Conservation (phyloP, 2,797 vertebrate species). For the Parotocinclus haroldoi region DNA sequence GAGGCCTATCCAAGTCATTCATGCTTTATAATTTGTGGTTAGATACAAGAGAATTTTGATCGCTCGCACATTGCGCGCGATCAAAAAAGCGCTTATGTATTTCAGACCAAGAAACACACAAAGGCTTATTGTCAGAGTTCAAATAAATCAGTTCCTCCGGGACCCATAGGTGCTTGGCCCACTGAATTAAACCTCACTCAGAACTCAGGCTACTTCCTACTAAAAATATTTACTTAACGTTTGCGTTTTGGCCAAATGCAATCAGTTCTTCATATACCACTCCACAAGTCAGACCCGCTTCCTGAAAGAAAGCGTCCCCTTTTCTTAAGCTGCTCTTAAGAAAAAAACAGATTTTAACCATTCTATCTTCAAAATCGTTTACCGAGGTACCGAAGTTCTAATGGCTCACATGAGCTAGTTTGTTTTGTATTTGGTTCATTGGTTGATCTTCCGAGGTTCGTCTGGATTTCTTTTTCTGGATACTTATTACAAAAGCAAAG, state of each 20-base stretch:
- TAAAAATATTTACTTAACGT: slow-evolving; percentile 33
- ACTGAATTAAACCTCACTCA: slow-evolving; percentile 3
- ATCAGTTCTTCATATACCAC: slow-evolving; percentile 4
- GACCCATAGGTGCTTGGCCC: slow-evolving; percentile 11
- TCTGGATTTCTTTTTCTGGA: no score
- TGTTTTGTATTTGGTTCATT: no score
- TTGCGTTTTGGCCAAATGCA: slow-evolving; percentile 6
- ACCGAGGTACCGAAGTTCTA: no score
- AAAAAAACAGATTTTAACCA: neutral
- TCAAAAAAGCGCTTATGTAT: slow-evolving; percentile 17
- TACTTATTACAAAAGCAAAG: no score
- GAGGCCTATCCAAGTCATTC: slow-evolving; percentile 43
- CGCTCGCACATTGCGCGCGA: slow-evolving; percentile 31
- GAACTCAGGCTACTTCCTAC: slow-evolving; percentile 9
- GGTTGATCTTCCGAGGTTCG: no score
- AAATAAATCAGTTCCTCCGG: slow-evolving; percentile 15
- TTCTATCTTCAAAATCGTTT: slow-evolving; percentile 50
- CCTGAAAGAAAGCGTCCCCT: neutral
- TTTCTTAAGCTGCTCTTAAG: neutral
- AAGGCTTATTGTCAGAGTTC: slow-evolving; percentile 32
- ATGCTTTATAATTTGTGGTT: slow-evolving; percentile 65
- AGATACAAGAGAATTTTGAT: slow-evolving; percentile 55
- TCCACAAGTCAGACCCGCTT: neutral
- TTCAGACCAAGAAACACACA: slow-evolving; percentile 26
- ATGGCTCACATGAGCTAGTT: no score